Evolutionary conservation across 2,113 vertebrate genomes (phyloP).

Genomic region (Tinamus guttatus): DNA sequence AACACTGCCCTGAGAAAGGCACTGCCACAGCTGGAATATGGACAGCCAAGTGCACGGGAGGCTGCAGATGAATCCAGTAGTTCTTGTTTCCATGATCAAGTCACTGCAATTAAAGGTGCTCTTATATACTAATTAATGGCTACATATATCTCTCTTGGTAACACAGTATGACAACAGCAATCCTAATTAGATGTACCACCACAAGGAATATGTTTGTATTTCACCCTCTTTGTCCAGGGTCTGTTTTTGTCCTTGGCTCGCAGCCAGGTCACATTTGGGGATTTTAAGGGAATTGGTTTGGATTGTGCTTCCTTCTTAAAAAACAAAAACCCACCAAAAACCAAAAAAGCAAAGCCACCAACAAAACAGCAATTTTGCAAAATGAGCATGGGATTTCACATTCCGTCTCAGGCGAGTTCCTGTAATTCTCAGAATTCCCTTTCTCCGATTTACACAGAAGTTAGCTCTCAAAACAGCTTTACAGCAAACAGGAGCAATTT

Average conservation of each 20-base stretch:
- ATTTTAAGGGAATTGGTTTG: neutral
- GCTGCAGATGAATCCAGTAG: neutral
- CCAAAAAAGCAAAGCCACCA: too few species aligned
- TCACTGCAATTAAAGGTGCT: rapidly evolving
- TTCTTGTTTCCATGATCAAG: neutral
- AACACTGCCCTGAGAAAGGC: neutral
- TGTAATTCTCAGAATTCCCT: neutral
- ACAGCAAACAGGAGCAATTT: neutral
- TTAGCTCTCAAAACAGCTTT: neutral
- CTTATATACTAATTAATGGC: neutral
- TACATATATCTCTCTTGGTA: neutral
- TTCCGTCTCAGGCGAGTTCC: neutral
- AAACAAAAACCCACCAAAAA: too few species aligned
- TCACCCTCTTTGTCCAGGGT: neutral
- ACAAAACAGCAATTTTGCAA: neutral
- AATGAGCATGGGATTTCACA: neutral
- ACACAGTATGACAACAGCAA: neutral
- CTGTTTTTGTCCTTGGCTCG: neutral
- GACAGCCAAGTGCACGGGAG: neutral
- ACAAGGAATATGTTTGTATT: rapidly evolving
- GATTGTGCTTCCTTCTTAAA: neutral
- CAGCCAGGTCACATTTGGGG: neutral
- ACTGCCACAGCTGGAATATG: neutral
- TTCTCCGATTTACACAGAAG: neutral
- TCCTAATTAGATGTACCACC: rapidly evolving